These are phyloP conservation scores for Stegostoma tigrinum DNA, from an alignment of 2,113 vertebrate species.

Conservation along the genomic window DNA sequence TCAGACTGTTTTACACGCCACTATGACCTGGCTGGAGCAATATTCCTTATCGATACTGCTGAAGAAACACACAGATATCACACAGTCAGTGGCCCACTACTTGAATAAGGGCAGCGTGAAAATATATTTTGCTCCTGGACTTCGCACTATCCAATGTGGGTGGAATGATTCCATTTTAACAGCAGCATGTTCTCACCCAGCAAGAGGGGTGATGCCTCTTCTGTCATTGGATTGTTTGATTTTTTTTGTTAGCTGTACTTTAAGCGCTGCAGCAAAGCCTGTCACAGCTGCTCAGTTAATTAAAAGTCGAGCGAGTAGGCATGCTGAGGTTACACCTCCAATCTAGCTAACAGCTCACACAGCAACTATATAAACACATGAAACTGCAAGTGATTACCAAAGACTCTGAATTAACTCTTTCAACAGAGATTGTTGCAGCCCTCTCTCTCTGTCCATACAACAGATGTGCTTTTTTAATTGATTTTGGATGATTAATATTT, in stretches of 20 bases:
- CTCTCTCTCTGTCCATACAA: neutral
- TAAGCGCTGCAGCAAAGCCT: neutral
- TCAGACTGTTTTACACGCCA: neutral
- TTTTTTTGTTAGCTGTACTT: neutral
- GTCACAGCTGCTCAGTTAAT: constrained; percentile 16
- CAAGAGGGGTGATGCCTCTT: neutral
- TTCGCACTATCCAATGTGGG: neutral
- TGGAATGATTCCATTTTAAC: neutral
- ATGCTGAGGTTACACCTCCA: constrained; percentile 19
- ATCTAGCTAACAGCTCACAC: neutral
- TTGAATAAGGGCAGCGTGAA: neutral
- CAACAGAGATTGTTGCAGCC: neutral
- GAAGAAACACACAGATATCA: neutral
- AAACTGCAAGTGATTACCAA: neutral
- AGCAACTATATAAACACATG: neutral
- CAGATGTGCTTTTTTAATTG: neutral
- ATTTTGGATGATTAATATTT: neutral
- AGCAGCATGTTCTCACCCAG: neutral
- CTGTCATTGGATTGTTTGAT: neutral
- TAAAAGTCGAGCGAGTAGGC: neutral
- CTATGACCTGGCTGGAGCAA: neutral
- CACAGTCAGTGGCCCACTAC: neutral
- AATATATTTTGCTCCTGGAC: neutral
- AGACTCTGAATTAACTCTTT: neutral
- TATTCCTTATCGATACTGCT: neutral